Base-by-base conservation (phyloP, 2,113 vertebrate species). In the Perca flavescens region DNA sequence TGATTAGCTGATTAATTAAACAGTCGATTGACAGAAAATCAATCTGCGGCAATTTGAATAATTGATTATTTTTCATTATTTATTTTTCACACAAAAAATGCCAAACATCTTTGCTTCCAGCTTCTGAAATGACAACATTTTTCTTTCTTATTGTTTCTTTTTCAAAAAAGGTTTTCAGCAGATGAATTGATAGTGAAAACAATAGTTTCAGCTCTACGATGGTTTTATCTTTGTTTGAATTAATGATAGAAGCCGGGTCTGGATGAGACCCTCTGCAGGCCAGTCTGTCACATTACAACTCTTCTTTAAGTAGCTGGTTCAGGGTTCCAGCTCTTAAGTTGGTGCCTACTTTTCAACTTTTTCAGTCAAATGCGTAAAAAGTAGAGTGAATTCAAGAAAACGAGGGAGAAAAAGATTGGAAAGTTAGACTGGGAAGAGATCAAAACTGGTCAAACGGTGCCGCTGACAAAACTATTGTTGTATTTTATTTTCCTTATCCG, bases 181-280 rank as follows among this genome's bases (percentile, higher is more conserved):
- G 31, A 57, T 57, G 6, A 46, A 71, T 46, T 46, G 4, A 46
- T 8, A 2, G 15, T 61, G 15, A 10, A 50, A 61, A 50, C 34
- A 47, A 14, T 31, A 9, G 21, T 61, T 34, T 8, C 16, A 22
- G 28, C 46, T 14, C 57, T 31, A 36, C 15, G 19, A 61, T 19
- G 34, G 16, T 31, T 16, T 16, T n/a, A 17, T 72, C 2, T 34
- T 9, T 43, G 34, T 63, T 46, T 53, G 46, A 1, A 40, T 40
- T 25, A 17, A 36, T 31, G 68, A 10, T 50, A 0, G 36, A 56
- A 16, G 58, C 1, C 21, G 11, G 67, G 8, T 47, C 31, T 49
- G 60, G 34, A 65, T 0, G 21, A 22, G 14, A 69, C 82, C 86
- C 92, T 82, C 82, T 88, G 90, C 88, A 92, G 90, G 89, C 50